Evolutionary conservation across 1,140 invertebrate species (phyloP).

Genomic region (Antheraea mylitta): DNA sequence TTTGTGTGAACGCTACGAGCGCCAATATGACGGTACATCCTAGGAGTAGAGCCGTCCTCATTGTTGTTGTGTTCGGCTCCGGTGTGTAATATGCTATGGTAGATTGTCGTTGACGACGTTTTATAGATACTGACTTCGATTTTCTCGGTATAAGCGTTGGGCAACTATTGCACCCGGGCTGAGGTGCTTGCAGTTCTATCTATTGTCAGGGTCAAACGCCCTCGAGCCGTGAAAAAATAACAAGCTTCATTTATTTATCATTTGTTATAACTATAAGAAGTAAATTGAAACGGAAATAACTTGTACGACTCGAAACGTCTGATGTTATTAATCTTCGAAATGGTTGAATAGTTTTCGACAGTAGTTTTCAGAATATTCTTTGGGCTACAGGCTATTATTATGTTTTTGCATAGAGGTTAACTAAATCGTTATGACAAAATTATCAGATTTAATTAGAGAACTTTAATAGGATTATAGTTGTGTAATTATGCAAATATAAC

Average conservation of each 20-base stretch:
- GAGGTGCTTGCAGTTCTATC: conserved; percentile 37
- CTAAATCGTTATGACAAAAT: too few species aligned
- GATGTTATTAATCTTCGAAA: background rate
- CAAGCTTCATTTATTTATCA: conserved; percentile 4
- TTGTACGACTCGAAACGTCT: background rate
- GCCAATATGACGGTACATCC: conserved; percentile 39
- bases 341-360: too few species aligned
- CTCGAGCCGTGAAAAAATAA: conserved; percentile 4
- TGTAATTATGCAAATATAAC: too few species aligned
- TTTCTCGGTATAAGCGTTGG: conserved; percentile 49
- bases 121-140: conserved; percentile 59
- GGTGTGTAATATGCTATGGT: conserved; percentile 43
- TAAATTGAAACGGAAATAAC: background rate
- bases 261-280: background rate
- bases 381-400: too few species aligned
- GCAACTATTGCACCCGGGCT: conserved; percentile 46
- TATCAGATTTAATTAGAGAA: too few species aligned
- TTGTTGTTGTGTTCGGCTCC: conserved; percentile 40
- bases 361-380: too few species aligned
- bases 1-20: conserved; percentile 37
- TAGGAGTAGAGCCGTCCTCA: conserved; percentile 46
- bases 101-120: conserved; percentile 40
- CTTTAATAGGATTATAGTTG: too few species aligned
- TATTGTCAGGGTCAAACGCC: conserved; percentile 47
- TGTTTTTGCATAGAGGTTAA: too few species aligned